Evolutionary conservation across 2,888 invertebrate species (phyloP), one percentile per base, ranked within the genome.

Genomic region (Hofmannophila pseudospretella): DNA sequence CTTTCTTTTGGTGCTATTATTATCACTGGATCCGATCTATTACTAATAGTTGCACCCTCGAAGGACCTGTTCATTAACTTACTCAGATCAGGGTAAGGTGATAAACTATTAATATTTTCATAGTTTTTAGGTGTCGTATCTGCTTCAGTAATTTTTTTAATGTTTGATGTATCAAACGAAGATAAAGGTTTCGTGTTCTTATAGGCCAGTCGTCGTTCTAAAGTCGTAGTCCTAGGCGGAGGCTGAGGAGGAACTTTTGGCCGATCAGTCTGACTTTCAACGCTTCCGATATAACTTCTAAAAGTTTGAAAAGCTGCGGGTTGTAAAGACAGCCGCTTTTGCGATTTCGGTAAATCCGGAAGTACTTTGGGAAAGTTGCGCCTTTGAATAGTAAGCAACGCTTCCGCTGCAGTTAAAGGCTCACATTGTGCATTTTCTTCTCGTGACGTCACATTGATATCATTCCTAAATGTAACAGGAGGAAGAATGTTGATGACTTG

Each of bases 351-450:
- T 51, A 93, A 89, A 69, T 94, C 94, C n/a, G 95, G 95, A 20
- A 95, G 67, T 1, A 95, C 95, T 87, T 95, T 95, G 0, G 95
- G 95, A 61, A 92, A 95, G 64, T 95, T 95, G 50, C 94, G 85
- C 39, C 92, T 88, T 67, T 93, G 92, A 28, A 95, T 93, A 20
- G 92, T 91, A 43, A 89, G 80, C 34, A 95, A 64, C 0, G 94
- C 91, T 64, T 94, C 93, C 56, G 92, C 93, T 1, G 92, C 89
- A 4, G 90, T 90, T 27, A 92, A 65, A 2, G 84, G 74, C 25
- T 66, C 54, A 8, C 69, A 54, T 38, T 67, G 45, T 9, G 68
- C 58, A 10, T 42, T 49, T 36, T 93, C 90, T 44, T 91, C 92
- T 38, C 90, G 85, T 32, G 91, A 92, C 0, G 95, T 94, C 1